Conservation (phyloP, 2,888 invertebrate genomes). For the Crematogaster levior region DNA sequence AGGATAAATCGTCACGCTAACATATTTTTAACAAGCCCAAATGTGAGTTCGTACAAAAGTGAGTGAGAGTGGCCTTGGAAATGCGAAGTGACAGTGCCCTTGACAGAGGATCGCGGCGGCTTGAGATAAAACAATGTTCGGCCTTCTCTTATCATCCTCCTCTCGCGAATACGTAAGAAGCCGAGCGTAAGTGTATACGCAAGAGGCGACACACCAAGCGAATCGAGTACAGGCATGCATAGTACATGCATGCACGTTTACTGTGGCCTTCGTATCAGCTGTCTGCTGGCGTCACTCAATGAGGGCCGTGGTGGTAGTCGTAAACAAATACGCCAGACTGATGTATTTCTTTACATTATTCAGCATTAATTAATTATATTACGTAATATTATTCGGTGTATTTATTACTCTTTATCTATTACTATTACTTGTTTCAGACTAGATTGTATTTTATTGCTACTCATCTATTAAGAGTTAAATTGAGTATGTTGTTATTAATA, state of each 20-base stretch:
- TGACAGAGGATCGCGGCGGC: slow-evolving; percentile 8
- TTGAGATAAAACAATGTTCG: slow-evolving; percentile 10
- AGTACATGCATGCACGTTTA: slow-evolving; percentile 19
- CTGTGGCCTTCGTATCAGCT: slow-evolving; percentile 50
- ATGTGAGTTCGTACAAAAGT: neutral
- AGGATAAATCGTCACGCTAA: neutral
- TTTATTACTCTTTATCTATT: too few species aligned
- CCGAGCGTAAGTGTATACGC: neutral
- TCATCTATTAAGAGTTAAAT: neutral
- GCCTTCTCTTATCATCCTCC: slow-evolving; percentile 18
- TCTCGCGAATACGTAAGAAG: neutral
- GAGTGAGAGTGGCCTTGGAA: slow-evolving; percentile 30
- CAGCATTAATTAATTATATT: neutral
- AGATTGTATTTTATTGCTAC: neutral
- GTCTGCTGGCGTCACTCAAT: slow-evolving; percentile 39
- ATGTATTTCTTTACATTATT: neutral
- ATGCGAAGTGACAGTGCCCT: neutral
- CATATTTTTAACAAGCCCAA: neutral
- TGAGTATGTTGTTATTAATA: neutral
- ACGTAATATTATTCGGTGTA: neutral
- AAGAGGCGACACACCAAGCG: neutral
- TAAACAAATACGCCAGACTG: slow-evolving; percentile 22
- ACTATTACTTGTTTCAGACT: too few species aligned
- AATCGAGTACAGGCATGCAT: slow-evolving; percentile 17
- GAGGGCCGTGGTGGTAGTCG: slow-evolving; percentile 8